Percentiles rank a stretch among this genome's conserved stretches.
Evolutionary conservation across 2,797 vertebrate genomes (phyloP).

Genomic region (Oreortyx pictus): DNA sequence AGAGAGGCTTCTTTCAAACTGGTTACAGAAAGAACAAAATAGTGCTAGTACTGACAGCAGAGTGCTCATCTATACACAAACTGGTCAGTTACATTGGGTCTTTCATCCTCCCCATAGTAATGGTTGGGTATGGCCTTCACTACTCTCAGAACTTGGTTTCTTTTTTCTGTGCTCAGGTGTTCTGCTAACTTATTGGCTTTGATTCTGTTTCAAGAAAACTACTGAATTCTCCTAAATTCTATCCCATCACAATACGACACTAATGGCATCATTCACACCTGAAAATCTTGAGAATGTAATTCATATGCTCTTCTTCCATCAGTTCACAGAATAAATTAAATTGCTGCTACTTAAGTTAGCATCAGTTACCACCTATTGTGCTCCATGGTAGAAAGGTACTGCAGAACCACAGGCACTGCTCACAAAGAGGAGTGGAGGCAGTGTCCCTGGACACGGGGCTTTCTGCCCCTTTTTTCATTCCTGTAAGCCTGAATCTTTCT

Average conservation of each 20-base stretch:
- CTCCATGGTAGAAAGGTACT: neutral
- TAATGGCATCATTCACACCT: rapidly evolving
- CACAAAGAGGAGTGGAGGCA: neutral
- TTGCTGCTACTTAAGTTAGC: neutral
- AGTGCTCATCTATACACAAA: neutral
- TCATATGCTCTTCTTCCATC: neutral
- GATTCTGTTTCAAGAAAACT: neutral
- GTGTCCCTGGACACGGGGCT: neutral
- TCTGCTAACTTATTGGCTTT: neutral
- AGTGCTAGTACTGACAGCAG: neutral
- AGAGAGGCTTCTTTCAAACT: neutral
- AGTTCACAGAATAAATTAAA: neutral
- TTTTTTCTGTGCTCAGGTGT: neutral
- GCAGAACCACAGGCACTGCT: neutral
- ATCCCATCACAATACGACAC: neutral
- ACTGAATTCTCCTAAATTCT: neutral
- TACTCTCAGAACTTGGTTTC: neutral
- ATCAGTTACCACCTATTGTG: neutral
- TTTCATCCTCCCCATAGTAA: neutral
- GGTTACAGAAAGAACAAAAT: neutral
- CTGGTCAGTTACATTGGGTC: neutral
- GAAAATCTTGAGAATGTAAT: neutral
- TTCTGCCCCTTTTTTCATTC: neutral
- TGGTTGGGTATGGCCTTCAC: neutral
- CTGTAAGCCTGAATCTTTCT: neutral